Base-by-base conservation (phyloP, 2,888 invertebrate genomes). In the Piscicola geometra region DNA sequence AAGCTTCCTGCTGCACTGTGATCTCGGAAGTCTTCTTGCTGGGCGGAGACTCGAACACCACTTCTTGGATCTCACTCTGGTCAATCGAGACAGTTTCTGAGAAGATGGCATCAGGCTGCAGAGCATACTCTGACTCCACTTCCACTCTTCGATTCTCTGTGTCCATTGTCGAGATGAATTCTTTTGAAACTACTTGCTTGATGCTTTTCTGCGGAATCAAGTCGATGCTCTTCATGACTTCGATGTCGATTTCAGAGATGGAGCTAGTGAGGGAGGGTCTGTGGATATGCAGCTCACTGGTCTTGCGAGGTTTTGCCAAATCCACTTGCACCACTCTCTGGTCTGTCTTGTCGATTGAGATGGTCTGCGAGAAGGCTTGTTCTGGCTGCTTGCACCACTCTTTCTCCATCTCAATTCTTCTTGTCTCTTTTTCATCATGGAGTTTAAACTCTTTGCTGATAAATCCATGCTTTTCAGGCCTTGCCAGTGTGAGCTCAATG, bases 251-350 rank as follows among this genome's bases (percentile, higher is more conserved):
- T 78, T 71, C 25, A 74, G 78, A 5, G 56, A 60, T n/a, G 77
- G 68, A 3, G 25, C 68, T 47, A 76, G 78, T 32, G 67, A 33
- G 12, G 77, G 71, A 25, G 47, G 36, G 71, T 75, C 32, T 56
- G 73, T 78, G 35, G 76, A 78, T 60, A 36, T 76, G 52, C 32
- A 73, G 15, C 35, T 73, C 73, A 32, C 35, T 25, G 12, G 28
- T 75, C 67, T 69, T 68, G 36, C 60, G 66, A 5, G 70, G 75
- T 71, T 79, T 71, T 9, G 75, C 71, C 18, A 81, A 72, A 28
- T 80, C 78, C 21, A 83, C 78, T 71, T 82, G 79, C 30, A 82
- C 80, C 75, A 81, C 81, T 25, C 71, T 41, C 72, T 70, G 56
- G 30, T 77, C 71, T 15, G 30, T 71, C 56, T 64, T 32, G 28